phyloP scores from a whole-genome alignment of 2,888 invertebrate genomes.

The Trichacis sp. region DNA sequence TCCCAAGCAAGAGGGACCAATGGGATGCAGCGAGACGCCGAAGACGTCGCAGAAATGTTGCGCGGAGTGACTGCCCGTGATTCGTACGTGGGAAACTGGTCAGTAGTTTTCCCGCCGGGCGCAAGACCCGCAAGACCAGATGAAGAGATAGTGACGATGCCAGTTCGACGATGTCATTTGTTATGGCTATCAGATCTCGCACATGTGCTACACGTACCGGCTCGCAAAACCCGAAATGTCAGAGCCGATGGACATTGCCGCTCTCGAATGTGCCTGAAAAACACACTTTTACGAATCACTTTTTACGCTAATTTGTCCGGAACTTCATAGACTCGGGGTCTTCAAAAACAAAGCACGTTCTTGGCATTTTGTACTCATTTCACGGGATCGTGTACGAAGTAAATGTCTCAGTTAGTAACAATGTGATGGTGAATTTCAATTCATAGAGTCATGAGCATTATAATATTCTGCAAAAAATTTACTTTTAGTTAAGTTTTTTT shows the following conservation, averaged over 20 bases:
- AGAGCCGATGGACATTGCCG: slow-evolving; percentile 24
- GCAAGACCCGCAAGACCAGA: slow-evolving; percentile 45
- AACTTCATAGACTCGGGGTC: slow-evolving; percentile 10
- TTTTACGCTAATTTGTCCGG: slow-evolving; percentile 23
- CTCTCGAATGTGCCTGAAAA: slow-evolving; percentile 24
- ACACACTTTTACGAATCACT: slow-evolving; percentile 12
- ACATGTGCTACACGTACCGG: slow-evolving; percentile 50
- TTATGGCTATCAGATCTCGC: slow-evolving; percentile 59
- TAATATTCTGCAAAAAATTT: no score
- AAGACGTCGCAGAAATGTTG: slow-evolving; percentile 19
- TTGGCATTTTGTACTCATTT: no score
- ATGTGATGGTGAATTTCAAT: no score
- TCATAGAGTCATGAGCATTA: no score
- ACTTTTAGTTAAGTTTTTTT: no score
- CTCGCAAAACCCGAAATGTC: slow-evolving; percentile 31
- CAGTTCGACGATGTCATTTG: slow-evolving; percentile 63
- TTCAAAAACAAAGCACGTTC: no score
- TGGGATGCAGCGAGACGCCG: slow-evolving; percentile 17
- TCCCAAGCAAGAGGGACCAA: slow-evolving; percentile 18
- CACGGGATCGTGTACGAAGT: no score
- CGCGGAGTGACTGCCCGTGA: slow-evolving; percentile 34
- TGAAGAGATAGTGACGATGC: slow-evolving; percentile 56
- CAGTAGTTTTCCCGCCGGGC: slow-evolving; percentile 47
- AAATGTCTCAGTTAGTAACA: no score
- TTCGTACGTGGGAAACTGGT: slow-evolving; percentile 29